A percentile compares a stretch with the other conserved stretches of the same genome.
These are phyloP conservation scores for Bemisia tabaci DNA, from an alignment of 1,140 invertebrate genomes.

Conservation along the genomic window DNA sequence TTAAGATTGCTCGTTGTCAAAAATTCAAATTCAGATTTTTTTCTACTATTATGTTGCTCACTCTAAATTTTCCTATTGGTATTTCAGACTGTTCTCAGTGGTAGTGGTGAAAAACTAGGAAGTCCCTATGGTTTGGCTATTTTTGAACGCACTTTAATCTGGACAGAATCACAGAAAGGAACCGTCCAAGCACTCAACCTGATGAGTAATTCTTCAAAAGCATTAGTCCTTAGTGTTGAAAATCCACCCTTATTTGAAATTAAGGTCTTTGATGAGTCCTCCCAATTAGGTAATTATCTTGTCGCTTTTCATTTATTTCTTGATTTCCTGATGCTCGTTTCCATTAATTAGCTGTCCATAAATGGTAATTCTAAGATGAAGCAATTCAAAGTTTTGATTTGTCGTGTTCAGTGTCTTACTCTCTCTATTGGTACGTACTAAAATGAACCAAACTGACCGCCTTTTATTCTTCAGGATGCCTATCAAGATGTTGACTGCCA, in stretches of 20 bases:
- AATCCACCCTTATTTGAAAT: conserved; percentile 47
- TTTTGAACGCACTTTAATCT: conserved; percentile 33
- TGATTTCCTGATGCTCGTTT: conserved; percentile 9
- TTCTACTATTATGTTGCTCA: too few species aligned
- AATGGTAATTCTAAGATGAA: conserved; percentile 4
- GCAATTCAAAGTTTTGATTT: neutral
- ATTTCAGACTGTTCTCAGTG: neutral
- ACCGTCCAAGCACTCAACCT: conserved; percentile 36
- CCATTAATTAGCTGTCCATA: conserved; percentile 2
- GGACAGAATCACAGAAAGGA: conserved; percentile 44
- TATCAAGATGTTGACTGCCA: too few species aligned
- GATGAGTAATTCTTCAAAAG: conserved; percentile 28
- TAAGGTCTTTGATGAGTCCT: conserved; percentile 39
- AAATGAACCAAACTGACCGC: too few species aligned
- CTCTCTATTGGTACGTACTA: too few species aligned
- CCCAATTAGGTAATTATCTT: conserved; percentile 32
- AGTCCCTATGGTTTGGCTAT: conserved; percentile 41
- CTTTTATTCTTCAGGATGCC: too few species aligned
- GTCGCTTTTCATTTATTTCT: conserved; percentile 7
- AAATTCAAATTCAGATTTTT: too few species aligned
- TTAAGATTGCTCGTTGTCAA: too few species aligned
- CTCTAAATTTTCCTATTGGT: too few species aligned
- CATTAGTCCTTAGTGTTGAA: conserved; percentile 31
- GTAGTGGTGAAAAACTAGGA: neutral
- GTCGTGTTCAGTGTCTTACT: neutral